Percentiles rank a stretch among this genome's conserved stretches.
These are phyloP conservation scores for Bubo blakistoni DNA, from an alignment of 2,113 vertebrate species.

Conservation along the genomic window DNA sequence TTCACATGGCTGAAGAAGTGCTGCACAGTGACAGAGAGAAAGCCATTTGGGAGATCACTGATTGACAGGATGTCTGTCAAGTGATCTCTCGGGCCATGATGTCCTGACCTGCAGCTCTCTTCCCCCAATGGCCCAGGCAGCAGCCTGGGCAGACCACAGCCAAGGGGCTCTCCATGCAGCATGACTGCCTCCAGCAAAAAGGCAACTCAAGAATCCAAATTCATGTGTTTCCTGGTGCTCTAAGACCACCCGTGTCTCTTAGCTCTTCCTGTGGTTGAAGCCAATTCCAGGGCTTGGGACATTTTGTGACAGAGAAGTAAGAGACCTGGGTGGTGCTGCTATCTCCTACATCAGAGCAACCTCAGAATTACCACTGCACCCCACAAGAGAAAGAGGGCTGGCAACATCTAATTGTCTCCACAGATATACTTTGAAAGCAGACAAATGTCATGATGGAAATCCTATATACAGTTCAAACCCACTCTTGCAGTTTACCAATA, in stretches of 20 bases:
- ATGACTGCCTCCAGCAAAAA: background rate
- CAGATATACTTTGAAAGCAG: background rate
- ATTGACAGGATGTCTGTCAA: fast-evolving
- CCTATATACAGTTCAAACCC: background rate
- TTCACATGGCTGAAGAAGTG: background rate
- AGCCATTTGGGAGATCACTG: background rate
- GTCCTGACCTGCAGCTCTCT: background rate
- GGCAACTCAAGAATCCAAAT: background rate
- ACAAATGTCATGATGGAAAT: background rate
- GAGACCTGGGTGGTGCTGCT: background rate
- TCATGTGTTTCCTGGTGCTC: background rate
- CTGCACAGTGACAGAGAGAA: background rate
- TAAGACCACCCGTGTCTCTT: background rate
- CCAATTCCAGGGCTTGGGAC: background rate
- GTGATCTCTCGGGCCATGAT: fast-evolving
- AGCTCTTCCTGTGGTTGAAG: background rate
- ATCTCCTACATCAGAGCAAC: background rate
- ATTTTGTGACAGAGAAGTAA: background rate
- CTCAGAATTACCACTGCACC: background rate
- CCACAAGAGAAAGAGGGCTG: background rate
- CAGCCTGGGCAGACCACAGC: background rate
- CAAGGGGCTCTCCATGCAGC: background rate
- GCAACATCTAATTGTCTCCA: background rate
- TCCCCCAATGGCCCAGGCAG: background rate
- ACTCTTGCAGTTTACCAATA: background rate